These are phyloP conservation scores for Phenacoccus solenopsis DNA, from an alignment of 1,140 invertebrate species.

Conservation along the genomic window DNA sequence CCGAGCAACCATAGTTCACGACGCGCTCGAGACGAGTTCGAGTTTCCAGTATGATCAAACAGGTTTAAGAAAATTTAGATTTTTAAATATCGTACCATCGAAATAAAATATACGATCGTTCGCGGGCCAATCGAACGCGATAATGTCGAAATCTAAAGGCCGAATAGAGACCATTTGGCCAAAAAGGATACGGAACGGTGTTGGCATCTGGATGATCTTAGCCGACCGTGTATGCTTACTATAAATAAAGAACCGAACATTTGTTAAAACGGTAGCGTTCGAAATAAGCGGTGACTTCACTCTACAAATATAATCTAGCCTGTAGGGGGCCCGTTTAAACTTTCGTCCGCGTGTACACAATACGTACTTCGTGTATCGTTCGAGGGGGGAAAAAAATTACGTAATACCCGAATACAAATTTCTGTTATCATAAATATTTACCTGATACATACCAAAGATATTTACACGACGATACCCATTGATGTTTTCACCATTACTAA, in stretches of 20 bases:
- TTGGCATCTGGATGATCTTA: background rate
- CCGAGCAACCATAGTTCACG: background rate
- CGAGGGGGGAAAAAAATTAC: too few species aligned
- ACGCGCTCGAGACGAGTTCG: background rate
- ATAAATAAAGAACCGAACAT: background rate
- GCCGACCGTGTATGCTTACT: background rate
- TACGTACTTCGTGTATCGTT: too few species aligned
- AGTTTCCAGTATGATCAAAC: background rate
- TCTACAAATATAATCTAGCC: background rate
- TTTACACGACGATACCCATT: too few species aligned
- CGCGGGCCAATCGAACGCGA: too few species aligned
- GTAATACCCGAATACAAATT: too few species aligned
- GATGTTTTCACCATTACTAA: too few species aligned
- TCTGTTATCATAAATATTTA: background rate
- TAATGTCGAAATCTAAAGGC: too few species aligned
- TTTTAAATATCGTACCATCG: too few species aligned
- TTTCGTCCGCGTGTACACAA: too few species aligned
- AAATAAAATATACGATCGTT: too few species aligned
- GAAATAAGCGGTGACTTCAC: constrained; percentile 1
- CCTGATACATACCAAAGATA: background rate
- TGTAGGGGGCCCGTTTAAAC: background rate
- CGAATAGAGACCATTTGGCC: background rate
- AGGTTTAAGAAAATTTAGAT: too few species aligned
- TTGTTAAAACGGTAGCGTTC: background rate
- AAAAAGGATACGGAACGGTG: background rate